These are phyloP conservation scores for Enteromius trimaculatus DNA, from an alignment of 2,797 vertebrate genomes.

Conservation along the genomic window DNA sequence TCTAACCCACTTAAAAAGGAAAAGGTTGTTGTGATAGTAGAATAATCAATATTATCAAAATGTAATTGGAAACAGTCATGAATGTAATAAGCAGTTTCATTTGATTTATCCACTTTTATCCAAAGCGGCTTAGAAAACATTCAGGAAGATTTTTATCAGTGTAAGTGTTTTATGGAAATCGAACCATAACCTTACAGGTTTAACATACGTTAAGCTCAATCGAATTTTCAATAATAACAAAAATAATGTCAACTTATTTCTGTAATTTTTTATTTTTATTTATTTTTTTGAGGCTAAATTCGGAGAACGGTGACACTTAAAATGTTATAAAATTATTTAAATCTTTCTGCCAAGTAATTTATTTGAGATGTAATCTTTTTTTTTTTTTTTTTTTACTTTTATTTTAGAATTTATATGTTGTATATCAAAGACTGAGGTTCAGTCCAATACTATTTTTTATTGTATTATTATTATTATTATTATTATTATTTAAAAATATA, in stretches of 20 bases:
- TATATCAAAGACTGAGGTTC: too few species aligned
- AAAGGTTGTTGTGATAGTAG: constrained; percentile 16
- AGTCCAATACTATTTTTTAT: too few species aligned
- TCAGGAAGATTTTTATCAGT: constrained; percentile 2
- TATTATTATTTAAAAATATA: too few species aligned
- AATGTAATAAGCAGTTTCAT: constrained; percentile 21
- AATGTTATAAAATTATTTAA: background rate
- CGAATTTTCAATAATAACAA: background rate
- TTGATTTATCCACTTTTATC: constrained; percentile 12
- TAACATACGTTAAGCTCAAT: background rate
- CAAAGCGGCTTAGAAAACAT: background rate
- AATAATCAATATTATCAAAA: constrained; percentile 30
- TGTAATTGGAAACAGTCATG: constrained; percentile 19
- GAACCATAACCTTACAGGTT: background rate
- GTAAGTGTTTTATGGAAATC: background rate
- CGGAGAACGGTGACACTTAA: background rate
- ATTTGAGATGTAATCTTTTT: background rate
- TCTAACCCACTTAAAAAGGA: constrained; percentile 19
- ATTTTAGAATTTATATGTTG: too few species aligned
- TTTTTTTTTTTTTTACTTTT: too few species aligned
- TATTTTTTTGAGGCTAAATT: background rate
- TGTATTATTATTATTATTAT: too few species aligned
- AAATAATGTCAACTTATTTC: background rate
- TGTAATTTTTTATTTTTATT: background rate
- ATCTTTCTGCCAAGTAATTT: background rate